Base-by-base conservation (phyloP, 2,113 vertebrate species). In the Eptatretus burgeri region DNA sequence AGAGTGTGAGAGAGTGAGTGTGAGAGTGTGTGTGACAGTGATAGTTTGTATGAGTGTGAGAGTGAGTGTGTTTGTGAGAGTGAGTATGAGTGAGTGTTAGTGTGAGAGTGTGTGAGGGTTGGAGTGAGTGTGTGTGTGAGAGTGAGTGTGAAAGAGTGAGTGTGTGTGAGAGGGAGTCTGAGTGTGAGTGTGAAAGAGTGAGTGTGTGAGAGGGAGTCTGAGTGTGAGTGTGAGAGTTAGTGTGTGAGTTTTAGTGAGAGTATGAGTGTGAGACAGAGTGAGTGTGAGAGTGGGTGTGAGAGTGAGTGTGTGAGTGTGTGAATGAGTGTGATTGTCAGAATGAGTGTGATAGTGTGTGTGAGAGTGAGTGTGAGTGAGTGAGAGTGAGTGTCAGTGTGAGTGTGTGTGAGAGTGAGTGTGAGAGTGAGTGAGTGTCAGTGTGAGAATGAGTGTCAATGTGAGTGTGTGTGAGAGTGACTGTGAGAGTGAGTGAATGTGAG, bases 71-170 rank as follows among this genome's bases (percentile, higher is more conserved):
- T 53, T 10, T 10, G 52, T 53, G 52, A 53, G 52, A 10, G 52
- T 53, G 10, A 10, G 52, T 10, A 10, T 53, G 52, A 53, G 10
- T 53, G 52, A 53, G 52, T 53, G 52, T 53, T 10, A 10, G n/a
- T n/a, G n/a, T n/a, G n/a, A n/a, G n/a, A n/a, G n/a, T n/a, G n/a
- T n/a, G n/a, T n/a, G n/a, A n/a, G n/a, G n/a, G n/a, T n/a, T n/a
- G n/a, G 52, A 53, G 52, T 53, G 52, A 53, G 52, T 53, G 52
- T 53, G 10, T 53, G 52, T 10, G 52, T 53, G 52, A 53, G 52
- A 10, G 52, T 10, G 52, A 10, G 52, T 53, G 10, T 53, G 52
- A 53, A 10, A 10, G 52, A 53, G 52, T 53, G 52, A 10, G 52
- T 53, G 10, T 53, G 10, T 10, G 52, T 53, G 52, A 53, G 52